Base-by-base conservation (phyloP, 2,797 vertebrate genomes). In the Brachyrhaphis roseni region DNA sequence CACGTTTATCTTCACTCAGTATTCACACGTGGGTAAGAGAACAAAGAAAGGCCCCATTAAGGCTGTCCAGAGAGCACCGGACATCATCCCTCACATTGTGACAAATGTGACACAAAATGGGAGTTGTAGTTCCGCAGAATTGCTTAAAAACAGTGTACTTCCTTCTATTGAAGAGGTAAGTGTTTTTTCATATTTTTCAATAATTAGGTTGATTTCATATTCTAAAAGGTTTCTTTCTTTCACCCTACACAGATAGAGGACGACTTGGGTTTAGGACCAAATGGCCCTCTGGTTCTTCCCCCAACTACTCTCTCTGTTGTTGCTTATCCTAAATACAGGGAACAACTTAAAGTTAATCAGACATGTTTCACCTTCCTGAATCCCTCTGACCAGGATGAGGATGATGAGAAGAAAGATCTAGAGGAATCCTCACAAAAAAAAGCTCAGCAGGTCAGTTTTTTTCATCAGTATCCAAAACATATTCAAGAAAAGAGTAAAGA, bases 171-270 rank as follows among this genome's bases (percentile, higher is more conserved):
- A 95, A 0, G 79, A 97, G 95, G 97, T 97, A 89, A 4, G 28
- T 4, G n/a, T 46, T 46, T 2, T 4, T 16, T 59, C 18, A 31
- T 68, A 18, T 43, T 74, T 47, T 72, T 13, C 23, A 62, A 3
- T 18, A 2, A 74, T 74, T 23, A 46, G 75, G 18, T 57, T 80
- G n/a, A 26, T 20, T 75, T 47, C 13, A 6, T 76, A 8, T 64
- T 78, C 15, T 10, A 11, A 53, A 18, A 78, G 5, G 10, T 28
- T 76, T 12, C 76, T 18, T 78, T 18, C 41, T 28, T 72, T 55
- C 80, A 39, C 80, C 81, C 75, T 90, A 72, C 16, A 68, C 86
- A 99, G 98, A 90, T 98, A 80, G 90, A 98, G 85, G 94, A 97
- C 62, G 74, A 90, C 62, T 83, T 98, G 78, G 97, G 96, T 0